Conservation (phyloP, 2,113 vertebrate genomes). For the Notothenia coriiceps region DNA sequence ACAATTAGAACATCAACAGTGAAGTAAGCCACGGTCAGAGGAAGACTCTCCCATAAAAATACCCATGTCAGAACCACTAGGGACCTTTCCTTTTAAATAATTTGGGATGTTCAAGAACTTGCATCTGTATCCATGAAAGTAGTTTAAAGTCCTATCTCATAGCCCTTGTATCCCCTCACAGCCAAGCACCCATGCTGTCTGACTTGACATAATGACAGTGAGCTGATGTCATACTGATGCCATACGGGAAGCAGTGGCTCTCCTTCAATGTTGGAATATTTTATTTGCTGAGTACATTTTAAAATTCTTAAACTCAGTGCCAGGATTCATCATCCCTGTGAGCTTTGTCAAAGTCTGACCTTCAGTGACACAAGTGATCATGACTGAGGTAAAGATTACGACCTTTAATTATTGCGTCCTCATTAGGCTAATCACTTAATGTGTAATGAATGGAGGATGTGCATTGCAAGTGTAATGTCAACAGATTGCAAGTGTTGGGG, state of each 20-base stretch:
- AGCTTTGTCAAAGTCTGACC: constrained; percentile 10
- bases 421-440: constrained; percentile 38
- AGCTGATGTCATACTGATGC: background rate
- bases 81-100: background rate
- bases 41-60: too few species aligned
- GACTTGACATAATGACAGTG: background rate
- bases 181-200: background rate
- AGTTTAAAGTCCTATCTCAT: background rate
- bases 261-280: background rate
- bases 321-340: background rate
- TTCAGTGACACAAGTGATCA: background rate
- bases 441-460: constrained; percentile 30
- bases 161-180: background rate
- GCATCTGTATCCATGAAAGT: background rate
- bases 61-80: background rate
- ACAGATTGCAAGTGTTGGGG: background rate
- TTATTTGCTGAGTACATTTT: background rate
- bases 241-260: background rate
- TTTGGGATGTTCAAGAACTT: background rate
- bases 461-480: constrained; percentile 16
- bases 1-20: background rate
- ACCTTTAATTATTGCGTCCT: constrained; percentile 53
- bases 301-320: background rate
- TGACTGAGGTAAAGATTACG: constrained; percentile 32
- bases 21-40: background rate